A percentile compares a stretch with the other conserved stretches of the same genome.
phyloP scores from a whole-genome alignment of 2,113 vertebrate species.

The Calypte anna region DNA sequence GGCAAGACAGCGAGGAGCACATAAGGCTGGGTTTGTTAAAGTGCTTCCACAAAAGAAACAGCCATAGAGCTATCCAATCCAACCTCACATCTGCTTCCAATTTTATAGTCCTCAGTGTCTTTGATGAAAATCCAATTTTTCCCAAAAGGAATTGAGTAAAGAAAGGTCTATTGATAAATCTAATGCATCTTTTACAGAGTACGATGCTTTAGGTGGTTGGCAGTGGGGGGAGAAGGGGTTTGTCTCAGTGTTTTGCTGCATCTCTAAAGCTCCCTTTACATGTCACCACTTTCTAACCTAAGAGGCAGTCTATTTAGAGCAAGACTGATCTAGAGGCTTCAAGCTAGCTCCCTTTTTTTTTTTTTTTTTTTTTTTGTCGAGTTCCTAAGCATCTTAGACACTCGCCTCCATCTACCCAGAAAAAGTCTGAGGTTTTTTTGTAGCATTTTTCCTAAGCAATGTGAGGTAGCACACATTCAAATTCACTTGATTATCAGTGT shows the following conservation, averaged over 20 bases:
- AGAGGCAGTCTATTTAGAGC: neutral
- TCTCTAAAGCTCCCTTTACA: conserved; percentile 16
- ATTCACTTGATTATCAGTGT: neutral
- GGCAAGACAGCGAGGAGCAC: conserved; percentile 12
- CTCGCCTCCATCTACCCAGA: neutral
- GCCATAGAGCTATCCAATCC: conserved; percentile 25
- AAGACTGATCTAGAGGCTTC: neutral
- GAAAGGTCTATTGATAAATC: conserved; percentile 62
- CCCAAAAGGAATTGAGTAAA: conserved; percentile 59
- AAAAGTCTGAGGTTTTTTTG: neutral
- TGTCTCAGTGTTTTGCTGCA: conserved; percentile 11
- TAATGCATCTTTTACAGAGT: conserved; percentile 32
- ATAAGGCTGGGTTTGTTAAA: conserved; percentile 57
- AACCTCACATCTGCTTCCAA: conserved; percentile 66
- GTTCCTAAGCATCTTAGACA: neutral
- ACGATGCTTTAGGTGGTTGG: conserved; percentile 32
- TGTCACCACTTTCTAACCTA: conserved; percentile 29
- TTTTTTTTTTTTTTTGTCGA: neutral
- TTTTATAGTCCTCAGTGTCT: conserved; percentile 52
- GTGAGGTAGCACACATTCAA: neutral
- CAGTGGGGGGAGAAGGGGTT: neutral
- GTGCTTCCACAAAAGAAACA: conserved; percentile 47
- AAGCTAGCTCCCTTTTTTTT: neutral
- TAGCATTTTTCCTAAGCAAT: neutral
- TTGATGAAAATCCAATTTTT: conserved; percentile 62